Base-by-base conservation (phyloP, 2,113 vertebrate species). In the Cardinalis cardinalis region DNA sequence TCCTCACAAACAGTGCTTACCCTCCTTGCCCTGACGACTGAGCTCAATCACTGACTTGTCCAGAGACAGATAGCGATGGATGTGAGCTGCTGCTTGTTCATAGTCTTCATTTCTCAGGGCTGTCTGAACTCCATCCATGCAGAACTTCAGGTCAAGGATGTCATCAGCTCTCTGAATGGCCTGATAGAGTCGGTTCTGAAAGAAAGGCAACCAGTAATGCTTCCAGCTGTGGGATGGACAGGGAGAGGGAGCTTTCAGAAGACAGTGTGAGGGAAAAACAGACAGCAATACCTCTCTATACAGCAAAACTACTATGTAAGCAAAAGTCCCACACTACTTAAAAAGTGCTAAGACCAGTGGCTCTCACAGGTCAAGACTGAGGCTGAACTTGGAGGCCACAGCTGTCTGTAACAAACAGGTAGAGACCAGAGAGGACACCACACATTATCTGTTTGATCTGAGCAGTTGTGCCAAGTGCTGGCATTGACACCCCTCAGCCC, bases 21-120 rank as follows among this genome's bases (percentile, higher is more conserved):
- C 98, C 96, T 99, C 99, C 96, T 98, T 98, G 87, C 99, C 99
- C 94, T 99, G 99, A 23, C 98, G 96, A 96, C 99, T 99, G 89
- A 99, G 98, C 97, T 99, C 99, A 44, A 99, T 99, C 63, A 99
- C 99, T 0, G 99, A 99, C 80, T 99, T 99, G 97, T 99, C 99
- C 79, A 99, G 97, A 72, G 98, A 99, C 48, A 99, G 98, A 81
- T 99, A 99, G 60, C 99, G 98, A 94, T 99, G 99, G 88, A 99
- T 99, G 32, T 99, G 99, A 72, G 99, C 99, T 15, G 99, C 99
- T 12, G 99, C 99, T 90, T 99, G 99, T 32, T 99, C 99, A 8
- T 99, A 99, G 77, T 99, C 99, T 90, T 99, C 99, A 48, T 97
- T 99, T 19, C 96, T 97, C 88, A 99, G 96, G 36, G 99, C 98